Percentiles rank a stretch among this genome's conserved stretches.
Evolutionary conservation across 2,113 vertebrate species (phyloP).

Genomic region (Sakesphorus luctuosus): DNA sequence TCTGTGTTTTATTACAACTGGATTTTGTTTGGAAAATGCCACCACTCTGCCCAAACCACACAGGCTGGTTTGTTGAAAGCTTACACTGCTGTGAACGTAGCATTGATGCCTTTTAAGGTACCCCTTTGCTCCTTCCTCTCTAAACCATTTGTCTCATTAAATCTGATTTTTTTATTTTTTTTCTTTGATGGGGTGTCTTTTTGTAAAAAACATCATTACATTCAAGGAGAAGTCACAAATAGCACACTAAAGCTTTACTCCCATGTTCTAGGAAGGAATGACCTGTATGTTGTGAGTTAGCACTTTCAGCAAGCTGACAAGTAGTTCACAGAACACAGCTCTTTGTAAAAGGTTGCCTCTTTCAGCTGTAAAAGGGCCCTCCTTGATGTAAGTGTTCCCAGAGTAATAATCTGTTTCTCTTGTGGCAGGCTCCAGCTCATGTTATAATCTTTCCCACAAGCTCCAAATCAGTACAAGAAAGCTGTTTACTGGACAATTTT

Average conservation of each 20-base stretch:
- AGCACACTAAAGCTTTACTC: background rate
- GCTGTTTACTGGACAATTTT: slow-evolving; percentile 18
- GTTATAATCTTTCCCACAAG: slow-evolving; percentile 47
- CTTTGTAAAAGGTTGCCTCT: slow-evolving; percentile 34
- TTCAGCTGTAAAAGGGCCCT: background rate
- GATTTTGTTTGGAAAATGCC: background rate
- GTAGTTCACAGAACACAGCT: slow-evolving; percentile 25
- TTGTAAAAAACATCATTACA: background rate
- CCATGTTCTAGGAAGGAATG: background rate
- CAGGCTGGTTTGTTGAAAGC: background rate
- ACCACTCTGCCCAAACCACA: fast-evolving
- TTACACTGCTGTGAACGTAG: background rate
- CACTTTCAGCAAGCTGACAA: slow-evolving; percentile 54
- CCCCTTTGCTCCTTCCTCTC: background rate
- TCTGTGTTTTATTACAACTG: background rate
- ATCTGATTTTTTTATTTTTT: background rate
- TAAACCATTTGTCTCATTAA: slow-evolving; percentile 2
- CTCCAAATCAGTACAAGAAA: slow-evolving; percentile 16
- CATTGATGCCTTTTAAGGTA: background rate
- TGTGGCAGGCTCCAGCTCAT: background rate
- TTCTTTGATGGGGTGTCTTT: background rate
- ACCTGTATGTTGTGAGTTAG: slow-evolving; percentile 42
- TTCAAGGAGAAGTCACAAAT: background rate
- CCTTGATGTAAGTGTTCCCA: slow-evolving; percentile 37
- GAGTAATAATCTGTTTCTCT: slow-evolving; percentile 24